Conservation (phyloP, 1,140 invertebrate genomes). For the Oreohelix idahoensis region DNA sequence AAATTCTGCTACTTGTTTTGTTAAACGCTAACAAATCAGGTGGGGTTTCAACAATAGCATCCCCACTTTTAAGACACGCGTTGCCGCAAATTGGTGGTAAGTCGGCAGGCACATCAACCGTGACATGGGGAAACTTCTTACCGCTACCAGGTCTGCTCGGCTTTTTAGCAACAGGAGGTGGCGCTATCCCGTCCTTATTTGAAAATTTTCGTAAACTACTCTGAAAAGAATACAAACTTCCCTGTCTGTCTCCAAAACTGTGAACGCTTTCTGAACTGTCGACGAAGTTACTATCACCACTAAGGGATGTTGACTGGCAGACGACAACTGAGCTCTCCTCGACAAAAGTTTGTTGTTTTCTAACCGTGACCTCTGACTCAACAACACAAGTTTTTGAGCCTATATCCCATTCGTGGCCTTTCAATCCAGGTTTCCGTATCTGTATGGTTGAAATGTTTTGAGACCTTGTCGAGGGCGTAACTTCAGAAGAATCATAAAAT, state of each 20-base stretch:
- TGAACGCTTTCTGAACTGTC: not conserved
- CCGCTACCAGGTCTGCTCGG: not conserved
- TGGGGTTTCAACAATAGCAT: too few relatives aligned
- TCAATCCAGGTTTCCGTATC: not conserved
- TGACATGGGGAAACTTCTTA: not conserved
- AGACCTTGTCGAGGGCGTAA: not conserved
- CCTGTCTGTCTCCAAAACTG: not conserved
- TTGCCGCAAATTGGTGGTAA: too few relatives aligned
- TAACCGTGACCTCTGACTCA: not conserved
- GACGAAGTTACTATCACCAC: not conserved
- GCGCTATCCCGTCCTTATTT: not conserved
- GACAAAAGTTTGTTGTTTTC: not conserved
- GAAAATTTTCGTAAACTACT: not conserved
- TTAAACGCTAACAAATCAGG: not conserved
- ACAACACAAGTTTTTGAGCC: not conserved
- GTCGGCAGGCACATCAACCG: too few relatives aligned
- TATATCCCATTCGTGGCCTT: not conserved
- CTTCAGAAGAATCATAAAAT: not conserved
- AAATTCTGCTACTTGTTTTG: not conserved
- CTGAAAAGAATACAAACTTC: not conserved
- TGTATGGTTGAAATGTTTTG: not conserved
- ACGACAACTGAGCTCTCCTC: not conserved
- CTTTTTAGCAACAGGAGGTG: constrained; percentile 24
- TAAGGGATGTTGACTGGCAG: not conserved
- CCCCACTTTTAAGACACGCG: too few relatives aligned